phyloP scores from a whole-genome alignment of 2,797 vertebrate species.

The Falco concolor region DNA sequence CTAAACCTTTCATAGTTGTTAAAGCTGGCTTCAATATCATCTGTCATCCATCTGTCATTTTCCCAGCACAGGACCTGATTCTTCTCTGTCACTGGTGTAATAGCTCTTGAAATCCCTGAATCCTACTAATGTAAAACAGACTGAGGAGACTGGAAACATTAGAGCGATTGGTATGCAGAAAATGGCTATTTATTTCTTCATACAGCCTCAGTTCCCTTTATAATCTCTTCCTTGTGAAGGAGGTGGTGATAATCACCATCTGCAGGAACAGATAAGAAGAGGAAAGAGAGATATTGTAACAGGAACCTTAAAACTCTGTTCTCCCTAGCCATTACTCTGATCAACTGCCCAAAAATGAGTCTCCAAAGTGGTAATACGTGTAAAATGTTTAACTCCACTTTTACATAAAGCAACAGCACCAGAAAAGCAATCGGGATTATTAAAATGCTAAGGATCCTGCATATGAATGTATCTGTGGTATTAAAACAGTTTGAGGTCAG shows the following conservation, averaged over 20 bases:
- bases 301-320: not conserved
- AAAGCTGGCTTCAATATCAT: constrained; percentile 6
- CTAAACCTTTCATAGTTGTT: not conserved
- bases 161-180: not conserved
- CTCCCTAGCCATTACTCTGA: not conserved
- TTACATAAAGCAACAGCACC: not conserved
- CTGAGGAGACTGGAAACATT: not conserved
- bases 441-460: not conserved
- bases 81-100: not conserved
- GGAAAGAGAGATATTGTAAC: not conserved
- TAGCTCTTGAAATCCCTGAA: not conserved
- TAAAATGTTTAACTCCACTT: not conserved
- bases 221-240: not conserved
- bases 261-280: constrained; percentile 27
- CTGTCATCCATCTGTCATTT: constrained; percentile 35
- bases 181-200: not conserved
- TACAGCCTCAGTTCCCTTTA: not conserved
- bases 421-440: not conserved
- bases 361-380: not conserved
- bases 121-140: not conserved
- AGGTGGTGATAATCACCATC: not conserved
- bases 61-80: not conserved
- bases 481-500: not conserved
- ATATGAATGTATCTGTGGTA: not conserved
- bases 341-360: not conserved